Evolutionary conservation across 2,888 invertebrate species (phyloP).

Genomic region (Protodeltote pygarga): DNA sequence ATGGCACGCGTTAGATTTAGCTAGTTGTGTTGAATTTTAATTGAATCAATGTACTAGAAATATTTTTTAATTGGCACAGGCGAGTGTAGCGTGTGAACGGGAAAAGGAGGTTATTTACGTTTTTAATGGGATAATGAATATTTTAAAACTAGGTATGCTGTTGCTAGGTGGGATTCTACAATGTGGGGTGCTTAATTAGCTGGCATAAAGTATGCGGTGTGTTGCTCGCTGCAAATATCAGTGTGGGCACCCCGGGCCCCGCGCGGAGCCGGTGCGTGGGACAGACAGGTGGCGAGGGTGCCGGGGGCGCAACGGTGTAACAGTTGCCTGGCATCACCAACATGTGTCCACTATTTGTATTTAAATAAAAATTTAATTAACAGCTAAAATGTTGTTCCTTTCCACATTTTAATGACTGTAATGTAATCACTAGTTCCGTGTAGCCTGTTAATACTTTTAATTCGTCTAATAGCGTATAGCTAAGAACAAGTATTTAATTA

Average conservation of each 20-base stretch:
- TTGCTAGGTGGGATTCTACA: constrained; percentile 10
- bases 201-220: constrained; percentile 28
- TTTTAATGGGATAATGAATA: constrained; percentile 10
- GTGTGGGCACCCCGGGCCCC: constrained; percentile 42
- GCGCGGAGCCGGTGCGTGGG: too few relatives aligned
- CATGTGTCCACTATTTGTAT: constrained; percentile 62
- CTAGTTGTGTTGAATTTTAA: constrained; percentile 58
- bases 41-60: constrained; percentile 58
- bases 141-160: constrained; percentile 1
- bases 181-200: constrained; percentile 44
- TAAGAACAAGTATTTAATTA: constrained; percentile 50
- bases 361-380: constrained; percentile 72
- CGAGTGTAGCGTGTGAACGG: constrained; percentile 18
- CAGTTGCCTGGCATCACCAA: constrained; percentile 48
- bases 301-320: constrained; percentile 69
- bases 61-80: constrained; percentile 55
- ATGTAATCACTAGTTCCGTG: constrained; percentile 15
- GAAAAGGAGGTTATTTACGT: constrained; percentile 9
- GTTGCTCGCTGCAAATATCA: constrained; percentile 45
- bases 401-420: constrained; percentile 43
- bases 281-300: constrained; percentile 69
- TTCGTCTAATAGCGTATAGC: constrained; percentile 30
- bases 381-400: constrained; percentile 58
- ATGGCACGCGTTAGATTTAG: constrained; percentile 59
- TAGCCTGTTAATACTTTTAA: constrained; percentile 4